These are phyloP conservation scores for Anomalospiza imberbis DNA, from an alignment of 2,797 vertebrate species.

Conservation along the genomic window DNA sequence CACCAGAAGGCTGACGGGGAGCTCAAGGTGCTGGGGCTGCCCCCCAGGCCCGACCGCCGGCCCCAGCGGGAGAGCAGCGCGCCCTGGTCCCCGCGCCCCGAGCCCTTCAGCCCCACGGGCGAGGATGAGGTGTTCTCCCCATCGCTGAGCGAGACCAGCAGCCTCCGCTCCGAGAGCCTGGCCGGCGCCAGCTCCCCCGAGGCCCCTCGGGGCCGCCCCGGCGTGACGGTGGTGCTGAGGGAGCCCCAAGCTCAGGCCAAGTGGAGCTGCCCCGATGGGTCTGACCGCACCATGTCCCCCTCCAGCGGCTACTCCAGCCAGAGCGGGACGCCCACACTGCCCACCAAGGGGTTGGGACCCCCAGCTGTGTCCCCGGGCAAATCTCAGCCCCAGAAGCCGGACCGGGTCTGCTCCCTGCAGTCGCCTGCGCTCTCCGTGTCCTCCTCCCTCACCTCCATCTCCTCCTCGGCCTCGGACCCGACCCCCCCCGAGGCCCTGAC, in stretches of 20 bases:
- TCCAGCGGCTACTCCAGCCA: conserved; percentile 98
- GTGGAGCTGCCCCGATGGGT: conserved; percentile 64
- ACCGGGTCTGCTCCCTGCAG: conserved; percentile 78
- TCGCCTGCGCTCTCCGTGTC: conserved; percentile 83
- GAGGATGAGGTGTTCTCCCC: conserved; percentile 66
- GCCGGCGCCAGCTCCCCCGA: conserved; percentile 39
- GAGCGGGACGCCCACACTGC: conserved; percentile 91
- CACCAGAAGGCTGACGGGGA: conserved; percentile 67
- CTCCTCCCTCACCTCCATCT: conserved; percentile 87
- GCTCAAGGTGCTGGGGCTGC: conserved; percentile 67
- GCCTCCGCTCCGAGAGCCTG: conserved; percentile 36
- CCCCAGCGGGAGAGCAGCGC: neutral
- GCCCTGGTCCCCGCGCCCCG: conserved; percentile 43
- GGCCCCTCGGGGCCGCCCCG: neutral
- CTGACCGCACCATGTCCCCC: conserved; percentile 92
- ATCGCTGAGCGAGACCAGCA: conserved; percentile 30
- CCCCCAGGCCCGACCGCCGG: conserved; percentile 71
- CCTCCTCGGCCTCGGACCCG: conserved; percentile 82
- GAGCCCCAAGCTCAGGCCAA: conserved; percentile 43
- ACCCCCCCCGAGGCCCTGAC: conserved; percentile 62
- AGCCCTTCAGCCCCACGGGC: neutral
- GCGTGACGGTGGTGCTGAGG: neutral
- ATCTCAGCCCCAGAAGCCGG: conserved; percentile 83
- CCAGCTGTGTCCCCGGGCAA: conserved; percentile 78
- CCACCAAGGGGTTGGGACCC: conserved; percentile 78